These are phyloP conservation scores for Protophormia terraenovae DNA, from an alignment of 2,888 invertebrate genomes.

Conservation along the genomic window DNA sequence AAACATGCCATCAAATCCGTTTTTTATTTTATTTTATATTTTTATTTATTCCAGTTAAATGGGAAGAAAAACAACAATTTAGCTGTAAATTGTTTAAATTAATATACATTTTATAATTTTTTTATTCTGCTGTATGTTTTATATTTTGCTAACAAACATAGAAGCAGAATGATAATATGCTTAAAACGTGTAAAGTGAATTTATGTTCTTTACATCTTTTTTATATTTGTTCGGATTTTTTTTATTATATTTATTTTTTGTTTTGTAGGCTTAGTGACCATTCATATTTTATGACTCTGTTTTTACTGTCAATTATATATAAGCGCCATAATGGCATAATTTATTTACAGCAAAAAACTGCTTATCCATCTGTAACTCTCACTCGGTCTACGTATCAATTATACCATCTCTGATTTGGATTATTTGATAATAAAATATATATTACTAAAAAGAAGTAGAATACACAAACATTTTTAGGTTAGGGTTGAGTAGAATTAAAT, in stretches of 20 bases:
- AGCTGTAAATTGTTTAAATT: not conserved
- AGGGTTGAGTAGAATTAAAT: too few relatives aligned
- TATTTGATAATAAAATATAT: not conserved
- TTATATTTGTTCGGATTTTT: conserved; percentile 5
- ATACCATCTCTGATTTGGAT: not conserved
- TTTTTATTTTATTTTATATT: too few relatives aligned
- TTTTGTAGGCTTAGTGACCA: conserved; percentile 69
- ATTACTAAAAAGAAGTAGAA: not conserved
- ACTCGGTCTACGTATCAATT: not conserved
- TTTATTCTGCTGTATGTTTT: not conserved
- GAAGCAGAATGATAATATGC: not conserved
- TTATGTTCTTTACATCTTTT: not conserved
- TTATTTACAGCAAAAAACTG: conserved; percentile 29
- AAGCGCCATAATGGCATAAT: conserved; percentile 43
- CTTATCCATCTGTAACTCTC: not conserved
- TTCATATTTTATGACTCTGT: conserved; percentile 57
- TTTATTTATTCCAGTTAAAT: not conserved
- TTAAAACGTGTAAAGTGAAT: conserved; percentile 16
- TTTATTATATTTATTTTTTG: conserved; percentile 64
- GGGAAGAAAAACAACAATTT: not conserved
- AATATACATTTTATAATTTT: conserved; percentile 1
- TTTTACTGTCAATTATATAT: conserved; percentile 52
- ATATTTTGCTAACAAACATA: not conserved
- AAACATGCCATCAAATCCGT: conserved; percentile 18
- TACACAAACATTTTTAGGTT: not conserved